These are phyloP conservation scores for Tricholauxania praeusta DNA, from an alignment of 2,888 invertebrate genomes.

Conservation along the genomic window DNA sequence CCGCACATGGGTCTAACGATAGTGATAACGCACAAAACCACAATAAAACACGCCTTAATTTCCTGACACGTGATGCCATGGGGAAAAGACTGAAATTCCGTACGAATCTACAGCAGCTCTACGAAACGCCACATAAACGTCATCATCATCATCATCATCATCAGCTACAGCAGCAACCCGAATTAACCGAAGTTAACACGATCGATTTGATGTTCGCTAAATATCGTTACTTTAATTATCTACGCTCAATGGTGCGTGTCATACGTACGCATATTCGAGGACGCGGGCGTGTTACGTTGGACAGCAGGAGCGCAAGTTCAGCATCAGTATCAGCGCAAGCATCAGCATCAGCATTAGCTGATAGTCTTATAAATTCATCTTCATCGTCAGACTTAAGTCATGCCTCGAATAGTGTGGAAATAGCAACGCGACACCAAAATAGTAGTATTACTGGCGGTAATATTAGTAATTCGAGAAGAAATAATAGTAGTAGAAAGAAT, in stretches of 20 bases:
- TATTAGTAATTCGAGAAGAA: background rate
- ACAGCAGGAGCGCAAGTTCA: background rate
- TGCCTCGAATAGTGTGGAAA: conserved; percentile 28
- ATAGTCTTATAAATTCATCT: conserved; percentile 11
- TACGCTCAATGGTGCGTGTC: conserved; percentile 50
- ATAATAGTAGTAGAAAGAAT: conserved; percentile 3
- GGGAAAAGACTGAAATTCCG: conserved; percentile 51
- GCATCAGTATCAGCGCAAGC: background rate
- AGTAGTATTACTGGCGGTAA: background rate
- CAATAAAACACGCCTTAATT: conserved; percentile 21
- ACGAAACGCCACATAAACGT: conserved; percentile 30
- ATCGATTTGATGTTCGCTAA: conserved; percentile 57
- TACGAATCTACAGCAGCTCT: conserved; percentile 46
- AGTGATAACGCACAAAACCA: conserved; percentile 14
- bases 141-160: background rate
- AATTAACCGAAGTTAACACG: conserved; percentile 34
- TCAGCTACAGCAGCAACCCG: background rate
- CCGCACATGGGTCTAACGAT: background rate
- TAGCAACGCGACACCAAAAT: background rate
- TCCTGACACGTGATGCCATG: conserved; percentile 52
- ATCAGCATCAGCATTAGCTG: background rate
- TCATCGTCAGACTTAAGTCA: conserved; percentile 21
- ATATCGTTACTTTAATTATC: conserved; percentile 50
- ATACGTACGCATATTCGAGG: conserved; percentile 45
- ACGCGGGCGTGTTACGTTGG: conserved; percentile 35